Evolutionary conservation across 2,113 vertebrate genomes (phyloP), one percentile per base, ranked within the genome.

Genomic region (Sinocyclocheilus anophthalmus): DNA sequence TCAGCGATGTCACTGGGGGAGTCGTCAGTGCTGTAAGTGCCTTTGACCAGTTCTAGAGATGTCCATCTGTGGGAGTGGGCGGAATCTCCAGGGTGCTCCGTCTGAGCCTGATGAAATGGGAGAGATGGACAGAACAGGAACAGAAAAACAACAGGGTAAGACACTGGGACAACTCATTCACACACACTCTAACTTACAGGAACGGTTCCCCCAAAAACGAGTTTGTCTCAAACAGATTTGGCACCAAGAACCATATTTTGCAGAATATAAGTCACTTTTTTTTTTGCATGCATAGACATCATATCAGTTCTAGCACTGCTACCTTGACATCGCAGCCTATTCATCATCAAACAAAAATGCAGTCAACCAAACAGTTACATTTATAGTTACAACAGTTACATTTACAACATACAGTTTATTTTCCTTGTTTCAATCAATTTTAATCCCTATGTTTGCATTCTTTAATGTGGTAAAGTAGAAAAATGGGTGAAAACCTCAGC

Each of bases 51-150:
- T 90, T 99, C 98, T 37, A 99, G 93, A 76, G 98, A 99, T 0
- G 98, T 99, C 98, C 98, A 99, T 88, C 98, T 96, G 89, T 99
- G 98, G 89, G 97, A 97, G 92, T 99, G 98, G 81, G 96, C 92
- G 0, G 97, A 97, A 94, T 99, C 98, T 63, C 97, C 97, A 37
- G 95, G 95, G 90, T 99, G 97, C 89, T 99, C 98, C 18, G 97
- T 99, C 96, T 99, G 94, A 0, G 94, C 94, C 95, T 95, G 84
- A 86, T 81, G 67, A 20, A 61, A 75, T 69, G 4, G 80, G 39
- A 78, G 69, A 83, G 50, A 83, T 83, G 67, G 81, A 39, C 26
- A 59, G 5, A 57, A 73, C 18, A 73, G 12, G 7, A 65, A 26
- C 26, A 85, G 45, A n/a, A 8, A 39, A 69, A 14, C 13, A 33